These are phyloP conservation scores for Zaprionus vittiger DNA, from an alignment of 1,140 invertebrate species.

Conservation along the genomic window DNA sequence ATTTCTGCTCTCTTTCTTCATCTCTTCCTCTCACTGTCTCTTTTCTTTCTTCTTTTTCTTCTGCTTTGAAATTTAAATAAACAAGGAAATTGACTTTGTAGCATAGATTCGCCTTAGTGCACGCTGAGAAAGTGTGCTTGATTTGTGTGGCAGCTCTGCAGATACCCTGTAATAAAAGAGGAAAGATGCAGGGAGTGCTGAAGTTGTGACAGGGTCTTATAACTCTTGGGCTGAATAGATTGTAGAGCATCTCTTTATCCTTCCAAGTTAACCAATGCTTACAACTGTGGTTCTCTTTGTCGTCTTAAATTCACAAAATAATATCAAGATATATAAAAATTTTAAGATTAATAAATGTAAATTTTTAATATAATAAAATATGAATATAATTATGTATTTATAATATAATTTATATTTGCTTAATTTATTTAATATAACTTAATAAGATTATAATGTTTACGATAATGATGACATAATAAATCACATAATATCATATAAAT, in stretches of 20 bases:
- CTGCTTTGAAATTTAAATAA: slow-evolving; percentile 80
- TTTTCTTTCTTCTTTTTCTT: not conserved
- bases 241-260: accelerated
- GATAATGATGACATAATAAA: too few relatives aligned
- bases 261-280: accelerated
- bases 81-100: slow-evolving; percentile 80
- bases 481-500: too few relatives aligned
- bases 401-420: too few relatives aligned
- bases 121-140: not conserved
- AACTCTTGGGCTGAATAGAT: too few relatives aligned
- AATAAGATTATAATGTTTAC: too few relatives aligned
- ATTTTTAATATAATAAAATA: too few relatives aligned
- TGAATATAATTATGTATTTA: too few relatives aligned
- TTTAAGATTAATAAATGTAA: accelerated
- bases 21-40: not conserved
- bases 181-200: not conserved
- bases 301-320: too few relatives aligned
- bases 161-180: not conserved
- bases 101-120: slow-evolving; percentile 25
- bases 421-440: too few relatives aligned
- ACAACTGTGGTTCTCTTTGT: too few relatives aligned
- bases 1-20: slow-evolving; percentile 29
- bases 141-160: slow-evolving; percentile 5
- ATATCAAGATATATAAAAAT: not conserved
- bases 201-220: not conserved